Base-by-base conservation (phyloP, 2,113 vertebrate genomes). In the Ammodytes marinus region DNA sequence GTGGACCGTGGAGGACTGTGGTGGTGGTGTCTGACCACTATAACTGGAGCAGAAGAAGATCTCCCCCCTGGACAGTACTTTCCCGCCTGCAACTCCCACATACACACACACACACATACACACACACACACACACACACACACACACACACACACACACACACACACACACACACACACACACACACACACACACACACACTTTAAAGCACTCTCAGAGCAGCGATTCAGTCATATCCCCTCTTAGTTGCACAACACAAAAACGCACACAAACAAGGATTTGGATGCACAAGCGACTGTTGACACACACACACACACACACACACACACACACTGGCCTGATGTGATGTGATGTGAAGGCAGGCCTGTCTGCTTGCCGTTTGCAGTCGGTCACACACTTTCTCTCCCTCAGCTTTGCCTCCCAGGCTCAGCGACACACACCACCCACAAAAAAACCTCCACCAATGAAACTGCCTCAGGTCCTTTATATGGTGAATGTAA, bases 1-100 rank as follows among this genome's bases (percentile, higher is more conserved):
- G 85, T 90, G 87, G 87, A 90, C 88, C 75, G 65, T 82, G 71
- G 88, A 88, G 87, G 86, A 74, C 83, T 75, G 78, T 10, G 86
- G 88, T 10, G 86, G 88, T 87, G 88, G 88, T 90, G 87, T 87
- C 74, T 84, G 86, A 92, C 81, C 55, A 77, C 42, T 89, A 74
- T 55, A 94, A 93, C 90, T 93, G 88, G 91, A 94, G 93, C 91
- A 94, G 93, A 93, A 92, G 89, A 91, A 89, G 88, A 94, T 92
- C 63, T 66, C 14, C 74, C 94, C 92, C 15, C 88, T 87, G 85
- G 90, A 86, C 77, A 86, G 70, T 61, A 82, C 89, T 81, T 78
- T 74, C 60, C 71, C 67, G 15, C 39, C 46, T 13, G 19, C 46
- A 42, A 69, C 72, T 60, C 74, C 54, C 69, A 69, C 80, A 83